Conservation (phyloP, 2,113 vertebrate genomes). For the Pangasianodon gigas region DNA sequence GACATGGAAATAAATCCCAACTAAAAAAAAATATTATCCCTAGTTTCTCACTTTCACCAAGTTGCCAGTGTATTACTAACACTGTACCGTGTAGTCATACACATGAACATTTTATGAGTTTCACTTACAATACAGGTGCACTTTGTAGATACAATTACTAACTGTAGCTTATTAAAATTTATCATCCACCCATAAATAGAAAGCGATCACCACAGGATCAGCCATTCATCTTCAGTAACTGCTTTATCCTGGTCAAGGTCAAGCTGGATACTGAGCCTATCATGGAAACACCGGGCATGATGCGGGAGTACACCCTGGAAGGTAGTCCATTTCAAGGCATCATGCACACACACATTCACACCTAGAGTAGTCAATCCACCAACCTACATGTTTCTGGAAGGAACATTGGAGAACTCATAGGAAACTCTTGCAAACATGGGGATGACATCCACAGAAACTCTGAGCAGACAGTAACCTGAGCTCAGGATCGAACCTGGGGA, state of each 20-base stretch:
- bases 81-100: neutral
- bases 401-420: neutral
- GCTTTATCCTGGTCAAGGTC: neutral
- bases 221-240: neutral
- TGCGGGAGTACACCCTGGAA: neutral
- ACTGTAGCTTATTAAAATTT: neutral
- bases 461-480: neutral
- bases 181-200: neutral
- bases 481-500: too few species aligned
- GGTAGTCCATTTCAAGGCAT: neutral
- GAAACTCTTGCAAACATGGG: neutral
- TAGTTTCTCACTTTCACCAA: neutral
- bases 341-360: slow-evolving; percentile 1
- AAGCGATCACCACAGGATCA: neutral
- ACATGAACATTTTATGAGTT: neutral
- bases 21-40: neutral
- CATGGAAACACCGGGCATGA: neutral
- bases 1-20: neutral
- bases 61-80: neutral
- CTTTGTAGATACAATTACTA: neutral
- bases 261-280: neutral
- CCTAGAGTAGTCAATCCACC: neutral
- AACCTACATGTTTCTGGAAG: neutral
- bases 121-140: neutral
- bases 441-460: neutral